Conservation (phyloP, 2,797 vertebrate species). For the Thamnophis elegans region DNA sequence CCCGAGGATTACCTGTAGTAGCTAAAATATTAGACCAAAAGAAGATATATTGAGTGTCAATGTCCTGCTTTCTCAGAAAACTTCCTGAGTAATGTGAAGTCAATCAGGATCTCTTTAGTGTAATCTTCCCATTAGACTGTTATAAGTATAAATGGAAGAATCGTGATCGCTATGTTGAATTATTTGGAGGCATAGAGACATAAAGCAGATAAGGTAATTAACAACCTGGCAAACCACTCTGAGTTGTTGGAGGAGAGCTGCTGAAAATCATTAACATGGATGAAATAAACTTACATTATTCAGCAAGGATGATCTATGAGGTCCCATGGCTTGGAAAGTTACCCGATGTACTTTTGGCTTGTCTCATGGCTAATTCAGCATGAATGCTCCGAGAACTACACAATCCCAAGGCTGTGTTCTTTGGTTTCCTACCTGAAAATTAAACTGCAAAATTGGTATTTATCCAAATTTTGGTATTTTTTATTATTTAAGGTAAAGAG, state of each 20-base stretch:
- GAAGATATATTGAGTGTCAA: neutral
- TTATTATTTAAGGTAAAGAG: neutral
- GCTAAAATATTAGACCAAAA: neutral
- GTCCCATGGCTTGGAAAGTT: conserved; percentile 62
- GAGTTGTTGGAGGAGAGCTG: neutral
- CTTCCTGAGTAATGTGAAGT: neutral
- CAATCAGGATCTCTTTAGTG: neutral
- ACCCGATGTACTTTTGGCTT: conserved; percentile 66
- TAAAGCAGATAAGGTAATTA: neutral
- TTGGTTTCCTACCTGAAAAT: conserved; percentile 76
- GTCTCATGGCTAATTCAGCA: conserved; percentile 69
- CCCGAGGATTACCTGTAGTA: neutral
- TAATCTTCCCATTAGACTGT: neutral
- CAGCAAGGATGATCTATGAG: conserved; percentile 55
- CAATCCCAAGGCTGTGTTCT: conserved; percentile 55
- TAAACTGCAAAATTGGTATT: conserved; percentile 35
- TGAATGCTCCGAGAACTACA: conserved; percentile 64
- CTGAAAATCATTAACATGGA: neutral
- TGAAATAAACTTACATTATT: conserved; percentile 46
- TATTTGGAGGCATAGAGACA: neutral
- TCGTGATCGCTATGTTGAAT: neutral
- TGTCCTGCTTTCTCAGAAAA: neutral
- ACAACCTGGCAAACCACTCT: neutral
- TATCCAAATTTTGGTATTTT: neutral
- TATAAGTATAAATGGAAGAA: neutral